Conservation (phyloP, 1,140 invertebrate genomes). For the Meloidogyne chitwoodi region DNA sequence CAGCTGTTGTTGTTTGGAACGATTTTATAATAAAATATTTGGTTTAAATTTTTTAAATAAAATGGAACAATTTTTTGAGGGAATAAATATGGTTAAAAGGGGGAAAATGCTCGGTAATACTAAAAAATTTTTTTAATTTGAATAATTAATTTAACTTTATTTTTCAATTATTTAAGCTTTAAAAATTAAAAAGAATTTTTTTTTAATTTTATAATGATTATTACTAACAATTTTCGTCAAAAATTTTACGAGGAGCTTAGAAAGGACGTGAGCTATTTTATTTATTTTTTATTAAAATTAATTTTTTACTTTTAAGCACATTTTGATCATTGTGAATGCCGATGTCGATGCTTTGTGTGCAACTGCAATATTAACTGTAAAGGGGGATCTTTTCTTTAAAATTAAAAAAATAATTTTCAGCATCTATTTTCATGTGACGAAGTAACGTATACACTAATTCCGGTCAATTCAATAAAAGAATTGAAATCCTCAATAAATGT, state of each 20-base stretch:
- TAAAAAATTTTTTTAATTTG: background rate
- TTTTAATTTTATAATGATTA: constrained; percentile 10
- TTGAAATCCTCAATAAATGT: constrained; percentile 11
- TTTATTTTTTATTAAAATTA: background rate
- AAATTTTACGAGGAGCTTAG: constrained; percentile 23
- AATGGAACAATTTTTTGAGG: background rate
- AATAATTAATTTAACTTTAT: background rate
- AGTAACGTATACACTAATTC: constrained; percentile 15
- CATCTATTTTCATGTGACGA: constrained; percentile 29
- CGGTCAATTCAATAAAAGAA: constrained; percentile 22
- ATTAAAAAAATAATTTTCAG: constrained; percentile 9
- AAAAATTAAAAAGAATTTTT: background rate
- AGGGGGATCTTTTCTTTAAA: background rate
- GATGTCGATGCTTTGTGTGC: constrained; percentile 28
- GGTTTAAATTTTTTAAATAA: constrained; percentile 1
- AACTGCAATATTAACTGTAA: constrained; percentile 25
- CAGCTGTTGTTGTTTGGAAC: background rate
- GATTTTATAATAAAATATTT: background rate
- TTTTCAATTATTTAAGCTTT: background rate
- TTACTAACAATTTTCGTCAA: constrained; percentile 21
- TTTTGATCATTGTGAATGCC: constrained; percentile 21
- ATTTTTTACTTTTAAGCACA: constrained; percentile 17
- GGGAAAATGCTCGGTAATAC: background rate
- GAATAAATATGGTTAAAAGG: background rate
- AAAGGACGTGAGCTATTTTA: constrained; percentile 10